Base-by-base conservation (phyloP, 1,140 invertebrate species). In the Pomacea maculata region DNA sequence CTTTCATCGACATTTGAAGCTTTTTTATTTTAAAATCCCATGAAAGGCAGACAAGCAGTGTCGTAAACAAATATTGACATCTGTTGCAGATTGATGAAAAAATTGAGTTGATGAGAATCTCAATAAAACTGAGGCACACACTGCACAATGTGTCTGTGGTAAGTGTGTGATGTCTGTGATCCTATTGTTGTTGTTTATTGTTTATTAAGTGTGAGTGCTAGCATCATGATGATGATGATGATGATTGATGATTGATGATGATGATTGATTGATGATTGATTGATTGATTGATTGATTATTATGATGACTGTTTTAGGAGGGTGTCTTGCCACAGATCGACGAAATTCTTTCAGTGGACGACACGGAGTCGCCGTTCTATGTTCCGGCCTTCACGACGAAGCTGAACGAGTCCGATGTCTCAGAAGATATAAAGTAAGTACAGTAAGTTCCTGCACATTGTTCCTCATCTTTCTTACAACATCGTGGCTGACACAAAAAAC, bases 141-240 rank as follows among this genome's bases (percentile, higher is more conserved):
- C 82, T 82, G 14, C 77, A 87, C 64, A 81, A 83, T 55, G 83
- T 82, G 15, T 84, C 86, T 12, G 76, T 87, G 61, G 86, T 87
- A 82, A 79, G 86, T 81, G 75, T 67, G 17, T n/a, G 11, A 45
- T 55, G 52, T n/a, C 45, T 45, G 61, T 64, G 34, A 25, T 34
- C 34, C 54, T 11, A 21, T 25, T 15, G 45, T 9, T 25, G 6
- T 21, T 52, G 9, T 15, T 61, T 34, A 8, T 21, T 11, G 21
- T 0, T 0, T 72, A 6, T 34, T 21, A 45, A 19, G 9, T 14
- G 57, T 11, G 57, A 61, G 71, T 29, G 8, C 9, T 1, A 19
- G 12, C 17, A 9, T 21, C 0, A 14, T 71, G 25, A 9, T 45
- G 71, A n/a, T 34, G 19, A 12, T 25, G 21, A 73, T 19, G 12